phyloP scores from a whole-genome alignment of 1,140 invertebrate genomes.

The Ceratina japonica region DNA sequence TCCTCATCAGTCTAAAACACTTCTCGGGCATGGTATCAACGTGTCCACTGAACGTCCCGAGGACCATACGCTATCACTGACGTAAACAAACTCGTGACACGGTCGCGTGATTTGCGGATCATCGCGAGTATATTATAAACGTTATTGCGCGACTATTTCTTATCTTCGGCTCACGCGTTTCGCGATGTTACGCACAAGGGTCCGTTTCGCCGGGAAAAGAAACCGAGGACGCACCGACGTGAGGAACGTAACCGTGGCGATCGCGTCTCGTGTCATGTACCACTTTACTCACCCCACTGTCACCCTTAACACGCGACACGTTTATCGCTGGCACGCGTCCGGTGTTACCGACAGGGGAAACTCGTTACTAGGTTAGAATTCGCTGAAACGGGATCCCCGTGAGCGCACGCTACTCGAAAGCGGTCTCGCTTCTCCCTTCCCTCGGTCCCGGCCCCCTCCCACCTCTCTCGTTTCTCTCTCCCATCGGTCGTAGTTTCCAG shows the following conservation, averaged over 20 bases:
- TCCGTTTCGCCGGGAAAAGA: not conserved
- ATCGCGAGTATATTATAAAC: constrained; percentile 1
- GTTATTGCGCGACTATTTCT: not conserved
- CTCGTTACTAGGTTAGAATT: constrained; percentile 67
- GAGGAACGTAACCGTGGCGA: constrained; percentile 23
- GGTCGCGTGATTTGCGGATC: not conserved
- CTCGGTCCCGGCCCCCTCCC: constrained; percentile 29
- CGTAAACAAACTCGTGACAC: constrained; percentile 10
- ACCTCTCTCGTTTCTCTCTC: constrained; percentile 32
- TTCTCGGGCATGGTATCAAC: constrained; percentile 21
- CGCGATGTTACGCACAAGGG: not conserved
- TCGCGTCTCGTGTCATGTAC: constrained; percentile 36
- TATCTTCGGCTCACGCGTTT: not conserved
- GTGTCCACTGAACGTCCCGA: not conserved
- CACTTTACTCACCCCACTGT: constrained; percentile 61
- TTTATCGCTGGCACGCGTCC: constrained; percentile 62
- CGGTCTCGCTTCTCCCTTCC: constrained; percentile 62
- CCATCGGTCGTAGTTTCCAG: constrained; percentile 58
- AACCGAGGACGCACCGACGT: constrained; percentile 6
- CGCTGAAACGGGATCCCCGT: constrained; percentile 62
- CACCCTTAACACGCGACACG: constrained; percentile 61
- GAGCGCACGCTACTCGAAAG: constrained; percentile 52
- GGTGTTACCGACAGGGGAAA: constrained; percentile 64
- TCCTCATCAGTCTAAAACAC: constrained; percentile 23
- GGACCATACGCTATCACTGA: constrained; percentile 1